Base-by-base conservation (phyloP, 2,113 vertebrate species). In the Channa argus region DNA sequence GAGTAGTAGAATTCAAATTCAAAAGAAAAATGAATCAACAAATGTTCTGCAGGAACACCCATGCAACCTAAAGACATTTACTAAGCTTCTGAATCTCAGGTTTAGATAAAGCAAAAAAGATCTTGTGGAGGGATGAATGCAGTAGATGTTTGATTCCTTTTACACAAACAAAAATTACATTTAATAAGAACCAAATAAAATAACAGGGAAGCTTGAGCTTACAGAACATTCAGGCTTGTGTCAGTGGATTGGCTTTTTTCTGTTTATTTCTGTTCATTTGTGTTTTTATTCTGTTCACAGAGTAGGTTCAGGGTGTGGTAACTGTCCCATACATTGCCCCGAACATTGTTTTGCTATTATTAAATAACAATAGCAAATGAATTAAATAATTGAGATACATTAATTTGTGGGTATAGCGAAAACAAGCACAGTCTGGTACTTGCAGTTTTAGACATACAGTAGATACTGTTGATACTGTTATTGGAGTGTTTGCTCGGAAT, bases 361-460 rank as follows among this genome's bases (percentile, higher is more conserved):
- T 58, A 33, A 44, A 70, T 59, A 82, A 83, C 81, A 69, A 74
- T 85, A 70, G 24, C 24, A 84, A 59, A 83, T 71, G 52, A 78
- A 71, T 66, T 15, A 52, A 79, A 73, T 24, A 24, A 24, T 24
- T 24, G 24, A 24, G 24, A 83, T 74, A 13, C 70, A 84, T 76
- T 76, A 55, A 39, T 44, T 56, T 8, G 70, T 8, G 70, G 46
- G 74, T 76, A 75, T 56, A 69, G 84, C 60, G n/a, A 64, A 33
- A 63, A 56, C 37, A 75, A 79, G 65, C 59, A 37, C 65, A 60
- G 66, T 47, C 55, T 43, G 66, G 34, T 6, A 46, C 33, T 54
- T 77, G 78, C 65, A 53, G n/a, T 56, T 67, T 45, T n/a, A 24
- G 8, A 45, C 1, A 2, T 47, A 37, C 8, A 50, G 50, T 43